A percentile compares a stretch with the other conserved stretches of the same genome.
Conservation (phyloP, 2,113 vertebrate genomes). For the Damaliscus lunatus region DNA sequence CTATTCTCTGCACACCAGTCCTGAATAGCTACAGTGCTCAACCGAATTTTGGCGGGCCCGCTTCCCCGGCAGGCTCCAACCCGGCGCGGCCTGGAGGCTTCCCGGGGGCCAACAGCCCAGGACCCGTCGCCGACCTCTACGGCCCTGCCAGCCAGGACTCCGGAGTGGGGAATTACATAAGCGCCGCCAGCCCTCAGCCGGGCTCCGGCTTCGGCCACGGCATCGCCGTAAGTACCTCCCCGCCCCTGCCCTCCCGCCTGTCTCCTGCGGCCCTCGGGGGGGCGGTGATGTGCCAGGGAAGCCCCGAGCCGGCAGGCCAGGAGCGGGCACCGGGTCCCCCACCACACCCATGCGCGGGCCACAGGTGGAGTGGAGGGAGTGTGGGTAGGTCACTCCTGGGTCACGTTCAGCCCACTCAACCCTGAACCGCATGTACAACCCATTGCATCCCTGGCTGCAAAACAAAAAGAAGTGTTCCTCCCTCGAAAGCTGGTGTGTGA, state of each 20-base stretch:
- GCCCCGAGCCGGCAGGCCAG: background rate
- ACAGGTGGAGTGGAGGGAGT: background rate
- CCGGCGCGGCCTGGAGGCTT: constrained; percentile 96
- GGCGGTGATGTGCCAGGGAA: background rate
- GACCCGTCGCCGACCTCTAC: constrained; percentile 89
- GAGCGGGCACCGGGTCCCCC: background rate
- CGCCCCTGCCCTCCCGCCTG: background rate
- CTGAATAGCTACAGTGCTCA: constrained; percentile 92
- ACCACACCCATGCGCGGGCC: background rate
- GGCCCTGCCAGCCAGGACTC: constrained; percentile 97
- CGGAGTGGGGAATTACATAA: constrained; percentile 99
- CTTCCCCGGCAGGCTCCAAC: constrained; percentile 93
- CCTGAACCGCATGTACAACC: background rate
- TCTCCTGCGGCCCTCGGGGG: background rate
- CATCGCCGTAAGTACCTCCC: constrained; percentile 93
- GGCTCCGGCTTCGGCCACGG: constrained; percentile 96
- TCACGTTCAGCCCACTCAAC: background rate
- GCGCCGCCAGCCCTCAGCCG: constrained; percentile 97
- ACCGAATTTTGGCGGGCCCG: constrained; percentile 91
- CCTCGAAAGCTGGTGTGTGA: background rate
- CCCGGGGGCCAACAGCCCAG: constrained; percentile 97
- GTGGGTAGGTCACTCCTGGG: background rate
- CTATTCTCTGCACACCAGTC: constrained; percentile 91
- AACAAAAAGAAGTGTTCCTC: background rate
- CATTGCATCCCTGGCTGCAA: background rate